These are phyloP conservation scores for Invenusta paracnida DNA, from an alignment of 2,888 invertebrate genomes.

Conservation along the genomic window DNA sequence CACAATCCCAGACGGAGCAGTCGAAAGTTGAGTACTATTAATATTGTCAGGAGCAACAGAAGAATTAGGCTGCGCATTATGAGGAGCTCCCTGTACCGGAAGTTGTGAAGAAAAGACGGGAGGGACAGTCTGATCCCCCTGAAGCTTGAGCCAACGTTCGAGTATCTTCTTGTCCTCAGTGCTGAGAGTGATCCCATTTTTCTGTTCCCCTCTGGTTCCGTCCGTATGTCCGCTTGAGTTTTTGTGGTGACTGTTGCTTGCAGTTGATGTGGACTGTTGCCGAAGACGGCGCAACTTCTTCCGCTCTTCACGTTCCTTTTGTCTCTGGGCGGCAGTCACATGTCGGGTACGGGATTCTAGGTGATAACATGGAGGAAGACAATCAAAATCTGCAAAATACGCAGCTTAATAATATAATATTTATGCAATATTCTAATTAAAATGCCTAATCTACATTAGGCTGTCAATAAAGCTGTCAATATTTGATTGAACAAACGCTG, in stretches of 20 bases:
- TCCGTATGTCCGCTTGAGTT: too few relatives aligned
- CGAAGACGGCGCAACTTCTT: background rate
- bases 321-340: conserved; percentile 34
- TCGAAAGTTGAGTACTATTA: too few relatives aligned
- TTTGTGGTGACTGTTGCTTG: background rate
- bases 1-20: background rate
- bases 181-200: background rate
- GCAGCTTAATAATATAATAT: too few relatives aligned
- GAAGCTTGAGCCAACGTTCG: background rate
- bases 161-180: background rate
- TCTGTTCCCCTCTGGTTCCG: background rate
- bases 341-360: too few relatives aligned
- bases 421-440: too few relatives aligned
- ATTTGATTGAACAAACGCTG: too few relatives aligned
- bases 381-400: too few relatives aligned
- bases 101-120: too few relatives aligned
- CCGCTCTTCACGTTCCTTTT: conserved; percentile 33
- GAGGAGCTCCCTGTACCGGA: too few relatives aligned
- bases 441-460: too few relatives aligned
- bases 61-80: background rate
- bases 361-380: too few relatives aligned
- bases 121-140: background rate
- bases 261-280: background rate
- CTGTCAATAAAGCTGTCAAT: too few relatives aligned
- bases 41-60: background rate